These are phyloP conservation scores for Folsomia manolachei DNA, from an alignment of 2,888 invertebrate species.

Conservation along the genomic window DNA sequence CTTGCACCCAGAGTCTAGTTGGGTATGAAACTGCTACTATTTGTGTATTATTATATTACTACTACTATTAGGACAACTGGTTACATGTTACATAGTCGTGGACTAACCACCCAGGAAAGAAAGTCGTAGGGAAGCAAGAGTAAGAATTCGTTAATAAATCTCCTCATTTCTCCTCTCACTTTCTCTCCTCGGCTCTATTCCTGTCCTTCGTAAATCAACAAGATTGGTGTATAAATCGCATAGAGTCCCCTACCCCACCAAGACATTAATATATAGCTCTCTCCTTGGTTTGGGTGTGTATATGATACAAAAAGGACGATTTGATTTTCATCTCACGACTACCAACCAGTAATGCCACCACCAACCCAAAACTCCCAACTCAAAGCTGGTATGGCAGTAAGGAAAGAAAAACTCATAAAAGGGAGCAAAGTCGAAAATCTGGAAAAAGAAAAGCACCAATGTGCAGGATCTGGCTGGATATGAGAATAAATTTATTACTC, in stretches of 20 bases:
- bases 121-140: not conserved
- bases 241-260: not conserved
- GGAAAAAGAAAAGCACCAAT: not conserved
- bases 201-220: not conserved
- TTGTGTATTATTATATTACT: no score
- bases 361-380: not conserved
- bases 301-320: conserved; percentile 4
- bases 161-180: not conserved
- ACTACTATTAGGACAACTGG: no score
- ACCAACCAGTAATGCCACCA: not conserved
- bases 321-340: conserved; percentile 8
- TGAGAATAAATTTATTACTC: conserved; percentile 5
- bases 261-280: not conserved
- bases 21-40: no score
- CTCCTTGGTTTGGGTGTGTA: not conserved
- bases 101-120: not conserved
- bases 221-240: conserved; percentile 1
- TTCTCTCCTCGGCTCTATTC: not conserved
- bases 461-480: no score
- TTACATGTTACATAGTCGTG: no score
- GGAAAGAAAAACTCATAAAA: conserved; percentile 2
- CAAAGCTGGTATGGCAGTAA: not conserved
- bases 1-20: no score
- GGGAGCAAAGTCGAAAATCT: not conserved
- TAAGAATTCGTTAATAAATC: not conserved